Evolutionary conservation across 2,888 invertebrate species (phyloP).

Genomic region (Mamestra brassicae): DNA sequence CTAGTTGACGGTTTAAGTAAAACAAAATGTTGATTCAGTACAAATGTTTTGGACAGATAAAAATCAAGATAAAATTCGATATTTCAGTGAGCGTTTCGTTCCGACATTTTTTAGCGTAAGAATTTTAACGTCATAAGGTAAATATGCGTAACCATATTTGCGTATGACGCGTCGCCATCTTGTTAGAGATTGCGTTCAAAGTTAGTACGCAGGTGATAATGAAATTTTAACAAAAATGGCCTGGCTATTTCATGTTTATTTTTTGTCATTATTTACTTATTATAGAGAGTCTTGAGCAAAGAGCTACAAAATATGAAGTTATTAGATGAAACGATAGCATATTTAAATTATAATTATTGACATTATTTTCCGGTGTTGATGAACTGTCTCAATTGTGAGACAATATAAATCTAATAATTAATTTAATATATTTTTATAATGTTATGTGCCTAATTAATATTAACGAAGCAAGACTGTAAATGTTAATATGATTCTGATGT

Average conservation of each 20-base stretch:
- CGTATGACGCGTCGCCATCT: constrained; percentile 8
- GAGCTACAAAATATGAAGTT: background rate
- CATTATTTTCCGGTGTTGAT: no score
- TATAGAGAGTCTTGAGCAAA: background rate
- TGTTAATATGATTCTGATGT: no score
- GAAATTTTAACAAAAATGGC: background rate
- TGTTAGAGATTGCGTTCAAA: constrained; percentile 12
- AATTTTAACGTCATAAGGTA: constrained; percentile 22
- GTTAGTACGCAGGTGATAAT: constrained; percentile 24
- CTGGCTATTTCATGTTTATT: background rate
- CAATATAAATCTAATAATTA: no score
- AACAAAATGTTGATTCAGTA: background rate
- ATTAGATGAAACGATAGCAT: no score
- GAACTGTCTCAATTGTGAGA: no score
- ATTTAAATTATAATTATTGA: no score
- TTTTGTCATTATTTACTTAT: background rate
- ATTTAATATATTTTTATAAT: no score
- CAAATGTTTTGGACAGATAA: background rate
- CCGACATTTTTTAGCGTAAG: constrained; percentile 13
- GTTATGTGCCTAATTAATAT: no score
- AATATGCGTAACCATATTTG: constrained; percentile 36
- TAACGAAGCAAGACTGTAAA: no score
- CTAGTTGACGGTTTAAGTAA: background rate
- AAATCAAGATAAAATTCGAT: constrained; percentile 1
- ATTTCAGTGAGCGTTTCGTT: background rate